Percentiles rank a stretch among this genome's conserved stretches.
Conservation (phyloP, 2,888 invertebrate species). For the Xylocampa areola region DNA sequence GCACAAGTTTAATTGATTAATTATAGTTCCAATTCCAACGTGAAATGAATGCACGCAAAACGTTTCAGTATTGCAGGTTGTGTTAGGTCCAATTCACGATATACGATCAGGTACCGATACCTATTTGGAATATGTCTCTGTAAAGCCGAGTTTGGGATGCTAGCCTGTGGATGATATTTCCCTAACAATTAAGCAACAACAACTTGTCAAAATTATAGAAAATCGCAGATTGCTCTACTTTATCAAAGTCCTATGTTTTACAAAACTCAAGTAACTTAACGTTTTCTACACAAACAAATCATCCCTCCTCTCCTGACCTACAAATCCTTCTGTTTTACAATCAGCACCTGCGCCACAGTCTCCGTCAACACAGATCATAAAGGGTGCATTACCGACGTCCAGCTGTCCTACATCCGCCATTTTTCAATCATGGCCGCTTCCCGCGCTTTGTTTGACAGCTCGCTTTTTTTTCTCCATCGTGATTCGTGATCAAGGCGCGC, state of each 20-base stretch:
- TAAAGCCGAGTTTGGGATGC: too few relatives aligned
- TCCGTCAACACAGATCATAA: slow-evolving; percentile 29
- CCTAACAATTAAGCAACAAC: too few relatives aligned
- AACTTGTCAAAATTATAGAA: too few relatives aligned
- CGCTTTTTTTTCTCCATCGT: slow-evolving; percentile 50
- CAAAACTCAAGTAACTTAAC: too few relatives aligned
- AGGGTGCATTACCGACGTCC: slow-evolving; percentile 30
- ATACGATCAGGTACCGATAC: too few relatives aligned
- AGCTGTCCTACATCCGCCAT: slow-evolving; percentile 34
- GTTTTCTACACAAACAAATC: not conserved
- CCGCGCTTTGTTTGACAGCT: slow-evolving; percentile 58
- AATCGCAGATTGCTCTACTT: too few relatives aligned
- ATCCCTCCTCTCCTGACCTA: slow-evolving; percentile 13
- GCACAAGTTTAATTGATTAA: slow-evolving; percentile 32
- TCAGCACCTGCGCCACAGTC: slow-evolving; percentile 23
- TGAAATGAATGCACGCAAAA: slow-evolving; percentile 1
- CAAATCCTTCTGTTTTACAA: slow-evolving; percentile 7
- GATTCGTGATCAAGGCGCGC: slow-evolving; percentile 53
- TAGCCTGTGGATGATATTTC: too few relatives aligned
- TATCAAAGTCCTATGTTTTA: too few relatives aligned
- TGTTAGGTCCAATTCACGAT: too few relatives aligned
- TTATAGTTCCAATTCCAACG: too few relatives aligned
- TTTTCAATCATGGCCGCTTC: slow-evolving; percentile 58
- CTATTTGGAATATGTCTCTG: too few relatives aligned
- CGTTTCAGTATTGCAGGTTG: not conserved